These are phyloP conservation scores for Sarcophaga bullata DNA, from an alignment of 1,140 invertebrate species.

Conservation along the genomic window DNA sequence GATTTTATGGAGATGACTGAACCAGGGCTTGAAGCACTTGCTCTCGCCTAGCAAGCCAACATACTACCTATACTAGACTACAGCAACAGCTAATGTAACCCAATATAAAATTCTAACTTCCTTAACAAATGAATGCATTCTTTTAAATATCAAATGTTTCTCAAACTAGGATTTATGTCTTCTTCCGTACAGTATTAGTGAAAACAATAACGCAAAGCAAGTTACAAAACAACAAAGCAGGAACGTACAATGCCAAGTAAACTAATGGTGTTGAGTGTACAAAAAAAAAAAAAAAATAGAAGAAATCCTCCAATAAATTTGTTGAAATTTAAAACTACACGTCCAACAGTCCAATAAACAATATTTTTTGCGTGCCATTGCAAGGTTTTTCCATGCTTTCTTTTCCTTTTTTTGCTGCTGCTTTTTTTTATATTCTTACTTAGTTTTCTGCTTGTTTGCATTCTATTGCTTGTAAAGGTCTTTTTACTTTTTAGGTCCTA, in stretches of 20 bases:
- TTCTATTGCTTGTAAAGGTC: background rate
- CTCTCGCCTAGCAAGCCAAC: no score
- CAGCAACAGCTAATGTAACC: no score
- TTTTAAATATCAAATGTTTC: no score
- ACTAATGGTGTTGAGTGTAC: background rate
- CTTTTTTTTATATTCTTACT: background rate
- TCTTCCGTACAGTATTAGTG: slow-evolving; percentile 12
- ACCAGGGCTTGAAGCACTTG: no score
- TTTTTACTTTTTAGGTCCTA: background rate
- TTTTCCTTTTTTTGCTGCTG: background rate
- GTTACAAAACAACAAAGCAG: no score
- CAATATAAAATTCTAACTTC: no score
- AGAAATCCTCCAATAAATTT: slow-evolving; percentile 25
- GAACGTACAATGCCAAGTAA: no score
- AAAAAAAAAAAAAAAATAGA: background rate
- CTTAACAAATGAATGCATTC: no score
- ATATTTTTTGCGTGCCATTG: background rate
- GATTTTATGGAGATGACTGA: no score
- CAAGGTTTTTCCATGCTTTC: slow-evolving; percentile 1
- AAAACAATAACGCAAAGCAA: slow-evolving; percentile 11
- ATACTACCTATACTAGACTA: no score
- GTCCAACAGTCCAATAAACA: slow-evolving; percentile 26
- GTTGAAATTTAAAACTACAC: slow-evolving; percentile 21
- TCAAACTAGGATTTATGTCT: slow-evolving; percentile 6
- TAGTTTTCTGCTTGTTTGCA: slow-evolving; percentile 18